A percentile compares a stretch with the other conserved stretches of the same genome.
phyloP scores from a whole-genome alignment of 2,797 vertebrate genomes.

The Phataginus tetradactyla region DNA sequence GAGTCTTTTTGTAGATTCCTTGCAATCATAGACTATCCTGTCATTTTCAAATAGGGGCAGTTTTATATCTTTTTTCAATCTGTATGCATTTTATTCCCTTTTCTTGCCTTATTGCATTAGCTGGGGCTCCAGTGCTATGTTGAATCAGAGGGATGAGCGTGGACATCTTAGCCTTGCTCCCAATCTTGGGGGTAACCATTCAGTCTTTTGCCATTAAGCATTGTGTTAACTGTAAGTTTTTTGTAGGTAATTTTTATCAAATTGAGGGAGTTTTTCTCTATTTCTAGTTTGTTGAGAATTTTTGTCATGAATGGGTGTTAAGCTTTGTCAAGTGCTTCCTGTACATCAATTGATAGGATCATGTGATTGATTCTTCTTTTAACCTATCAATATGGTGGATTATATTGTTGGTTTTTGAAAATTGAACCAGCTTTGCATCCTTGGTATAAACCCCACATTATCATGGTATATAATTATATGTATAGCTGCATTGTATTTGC shows the following conservation, averaged over 20 bases:
- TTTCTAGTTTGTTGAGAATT: neutral
- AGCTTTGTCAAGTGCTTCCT: neutral
- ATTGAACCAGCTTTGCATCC: neutral
- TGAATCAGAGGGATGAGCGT: neutral
- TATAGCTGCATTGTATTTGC: neutral
- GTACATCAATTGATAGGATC: neutral
- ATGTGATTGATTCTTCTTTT: neutral
- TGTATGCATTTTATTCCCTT: neutral
- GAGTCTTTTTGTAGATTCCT: neutral
- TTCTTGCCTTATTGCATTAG: neutral
- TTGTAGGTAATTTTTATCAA: neutral
- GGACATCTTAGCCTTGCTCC: neutral
- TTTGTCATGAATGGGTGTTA: neutral
- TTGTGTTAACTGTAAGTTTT: neutral
- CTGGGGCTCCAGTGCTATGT: neutral
- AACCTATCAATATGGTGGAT: neutral
- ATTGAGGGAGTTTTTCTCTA: neutral
- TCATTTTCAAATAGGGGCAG: neutral
- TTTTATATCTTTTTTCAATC: neutral
- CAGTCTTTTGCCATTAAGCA: neutral
- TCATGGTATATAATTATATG: neutral
- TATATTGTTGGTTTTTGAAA: neutral
- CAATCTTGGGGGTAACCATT: neutral
- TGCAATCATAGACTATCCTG: neutral
- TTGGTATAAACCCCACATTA: neutral